Base-by-base conservation (phyloP, 2,888 invertebrate species). In the Tigriopus californicus region DNA sequence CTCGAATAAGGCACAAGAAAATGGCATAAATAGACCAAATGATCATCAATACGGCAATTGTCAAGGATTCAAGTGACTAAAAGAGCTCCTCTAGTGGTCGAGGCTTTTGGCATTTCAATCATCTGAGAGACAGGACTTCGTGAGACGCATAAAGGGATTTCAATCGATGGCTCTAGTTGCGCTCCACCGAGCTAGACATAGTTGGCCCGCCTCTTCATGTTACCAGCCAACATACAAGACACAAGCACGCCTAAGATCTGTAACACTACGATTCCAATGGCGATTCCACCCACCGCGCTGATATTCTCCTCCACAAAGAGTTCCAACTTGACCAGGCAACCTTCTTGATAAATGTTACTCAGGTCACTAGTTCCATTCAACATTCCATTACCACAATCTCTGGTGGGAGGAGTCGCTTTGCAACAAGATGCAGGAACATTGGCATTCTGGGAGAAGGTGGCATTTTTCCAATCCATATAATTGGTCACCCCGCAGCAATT, bases 391-490 rank as follows among this genome's bases (percentile, higher is more conserved):
- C 63, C 62, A 61, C 62, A 62, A 8, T 55, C 63, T 18, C 55
- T 22, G 15, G 40, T 55, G 22, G 15, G 20, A 6, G 15, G 3
- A 41, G 61, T 60, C 20, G 61, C 24, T 12, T 61, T 61, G 51
- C 64, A 64, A 48, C 64, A 64, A 4, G 63, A 62, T 44, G 63
- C 63, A 13, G 64, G 64, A 11, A 64, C 62, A 51, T 61, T 59
- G 6, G 56, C 56, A 13, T 61, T 62, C 55, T 62, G 61, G 1
- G 61, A 61, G 58, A 49, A 63, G 6, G 48, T 3, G 11, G 61
- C 61, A 2, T 41, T 15, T 48, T 61, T 62, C 63, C 63, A 64
- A 51, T 63, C 62, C n/a, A 54, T 55, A 51, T 62, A 63, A 20
- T 44, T 49, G 15, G 33, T 47, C 15, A 56, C 55, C 5, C 64